A percentile compares a stretch with the other conserved stretches of the same genome.
Conservation (phyloP, 2,888 invertebrate genomes). For the Drosophila macrospina region DNA sequence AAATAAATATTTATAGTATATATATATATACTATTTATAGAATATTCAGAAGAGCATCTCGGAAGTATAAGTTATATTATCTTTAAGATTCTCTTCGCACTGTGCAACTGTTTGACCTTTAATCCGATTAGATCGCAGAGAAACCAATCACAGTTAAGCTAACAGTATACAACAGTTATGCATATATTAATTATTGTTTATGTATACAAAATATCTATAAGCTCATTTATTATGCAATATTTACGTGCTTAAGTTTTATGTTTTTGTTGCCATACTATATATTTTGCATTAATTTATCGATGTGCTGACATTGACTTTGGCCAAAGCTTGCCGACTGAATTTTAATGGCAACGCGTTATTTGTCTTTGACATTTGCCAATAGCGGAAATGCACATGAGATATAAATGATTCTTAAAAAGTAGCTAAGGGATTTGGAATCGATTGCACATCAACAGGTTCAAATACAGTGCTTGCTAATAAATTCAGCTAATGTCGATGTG, state of each 20-base stretch:
- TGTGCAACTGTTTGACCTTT: conserved; percentile 20
- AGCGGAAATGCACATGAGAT: conserved; percentile 38
- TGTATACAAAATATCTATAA: conserved; percentile 13
- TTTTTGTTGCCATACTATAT: conserved; percentile 5
- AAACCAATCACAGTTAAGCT: conserved; percentile 9
- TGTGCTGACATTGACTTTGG: conserved; percentile 65
- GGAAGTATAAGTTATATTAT: neutral
- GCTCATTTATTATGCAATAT: conserved; percentile 55
- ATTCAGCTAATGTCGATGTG: conserved; percentile 47
- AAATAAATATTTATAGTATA: neutral
- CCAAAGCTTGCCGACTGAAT: conserved; percentile 41
- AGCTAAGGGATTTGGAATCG: conserved; percentile 5
- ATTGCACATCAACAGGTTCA: conserved; percentile 27
- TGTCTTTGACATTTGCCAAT: conserved; percentile 38
- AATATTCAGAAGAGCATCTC: neutral
- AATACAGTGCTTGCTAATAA: conserved; percentile 45
- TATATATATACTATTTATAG: neutral
- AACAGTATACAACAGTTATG: conserved; percentile 65
- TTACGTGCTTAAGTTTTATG: conserved; percentile 20
- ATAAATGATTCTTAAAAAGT: neutral
- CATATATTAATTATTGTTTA: conserved; percentile 38
- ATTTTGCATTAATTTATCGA: conserved; percentile 38
- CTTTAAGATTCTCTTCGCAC: neutral
- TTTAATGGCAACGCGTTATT: conserved; percentile 18
- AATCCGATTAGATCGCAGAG: neutral